Evolutionary conservation across 2,797 vertebrate genomes (phyloP), one percentile per base, ranked within the genome.

Genomic region (Monodelphis domestica): DNA sequence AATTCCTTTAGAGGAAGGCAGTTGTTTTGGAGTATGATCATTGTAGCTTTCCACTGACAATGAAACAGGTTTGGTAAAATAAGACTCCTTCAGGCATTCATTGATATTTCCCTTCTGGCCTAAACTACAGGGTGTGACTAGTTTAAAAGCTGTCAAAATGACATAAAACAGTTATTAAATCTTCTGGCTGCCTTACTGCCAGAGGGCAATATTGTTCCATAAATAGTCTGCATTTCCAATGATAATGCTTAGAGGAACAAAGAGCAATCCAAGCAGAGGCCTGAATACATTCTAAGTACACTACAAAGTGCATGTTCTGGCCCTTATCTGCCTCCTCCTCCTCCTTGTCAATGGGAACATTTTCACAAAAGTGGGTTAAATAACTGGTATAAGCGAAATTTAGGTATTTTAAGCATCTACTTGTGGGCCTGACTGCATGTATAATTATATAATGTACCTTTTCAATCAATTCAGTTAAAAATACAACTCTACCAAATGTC

Each of bases 131-230:
- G 96, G 98, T 97, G 96, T 97, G 98, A 96, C 96, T 97, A 93
- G 94, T 97, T 97, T 98, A 97, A 98, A 98, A 98, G 96, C 98
- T 98, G 98, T 97, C 98, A 98, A 94, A 93, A 97, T 96, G 97
- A 98, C 98, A 98, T 97, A 98, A 98, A 98, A 96, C 97, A 98
- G 96, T 98, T 97, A 98, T 91, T 96, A 94, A 97, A 96, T 97
- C 97, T 97, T 94, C 96, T 97, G 97, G 95, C 96, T 97, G 94
- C 96, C 97, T 98, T 93, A 94, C 97, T 30, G 95, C 98, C 96
- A 98, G 94, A 96, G 96, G 98, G 98, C 98, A 98, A 98, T 96
- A 97, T 96, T 97, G 98, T 98, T 98, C 98, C 97, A 98, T 96
- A 96, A 98, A 97, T 96, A 98, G 95, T 89, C 93, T 94, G 59